Base-by-base conservation (phyloP, 2,888 invertebrate genomes). In the Carterocephalus palaemon region DNA sequence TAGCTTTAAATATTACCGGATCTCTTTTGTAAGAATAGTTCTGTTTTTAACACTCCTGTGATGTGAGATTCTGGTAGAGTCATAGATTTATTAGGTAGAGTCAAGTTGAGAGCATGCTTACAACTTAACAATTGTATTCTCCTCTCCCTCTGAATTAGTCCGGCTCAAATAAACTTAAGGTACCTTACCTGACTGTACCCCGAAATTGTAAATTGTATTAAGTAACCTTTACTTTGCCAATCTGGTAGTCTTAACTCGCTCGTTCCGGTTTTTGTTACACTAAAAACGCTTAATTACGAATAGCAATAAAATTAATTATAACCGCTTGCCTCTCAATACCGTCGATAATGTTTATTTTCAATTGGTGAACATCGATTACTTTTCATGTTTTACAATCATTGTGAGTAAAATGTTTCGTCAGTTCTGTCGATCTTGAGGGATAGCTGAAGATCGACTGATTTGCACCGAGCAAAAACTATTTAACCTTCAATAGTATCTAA, bases 401-500 rank as follows among this genome's bases (percentile, higher is more conserved):
- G 2, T 13, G 20, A 34, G 23, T 15, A 37, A 36, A 24, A 1
- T 1, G 16, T 37, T 24, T 9, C 16, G 16, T 33, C 16, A 16
- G 7, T 24, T 9, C 10, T 7, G 24, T 37, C 24, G 7, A 28
- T 16, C 8, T 8, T 37, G 5, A 6, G 16, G 10, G 24, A 37
- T 24, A 15, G 23, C 20, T 34, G 9, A 15, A 34, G 26, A 20
- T 42, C 32, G 17, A 6, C 16, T 7, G 19, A 33, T 28, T 7
- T 16, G 37, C 31, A 23, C 19, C 29, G 41, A 48, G 47, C 46
- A 48, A 51, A 55, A 58, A 52, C 48, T 23, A 46, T 48, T 54
- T 59, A 60, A 68, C 83, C 83, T 83, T 82, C 82, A 62, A 65
- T 56, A 61, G 61, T 70, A 68, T 70, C 66, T 62, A 67, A 68